Evolutionary conservation across 2,888 invertebrate species (phyloP).

Genomic region (Catocala fraxini): DNA sequence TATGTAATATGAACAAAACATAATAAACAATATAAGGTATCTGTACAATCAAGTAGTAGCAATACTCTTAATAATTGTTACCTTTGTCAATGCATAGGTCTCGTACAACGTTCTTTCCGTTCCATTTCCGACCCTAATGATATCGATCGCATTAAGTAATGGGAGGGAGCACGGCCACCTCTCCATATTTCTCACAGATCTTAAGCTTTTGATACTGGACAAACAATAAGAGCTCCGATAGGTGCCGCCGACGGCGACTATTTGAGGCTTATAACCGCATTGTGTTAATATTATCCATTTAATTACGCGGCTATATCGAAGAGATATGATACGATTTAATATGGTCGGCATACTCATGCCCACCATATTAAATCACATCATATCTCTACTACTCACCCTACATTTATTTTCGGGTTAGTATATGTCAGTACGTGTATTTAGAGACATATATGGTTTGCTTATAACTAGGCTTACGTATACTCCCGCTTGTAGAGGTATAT

Average conservation of each 20-base stretch:
- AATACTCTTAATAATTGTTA: constrained; percentile 11
- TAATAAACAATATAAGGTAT: background rate
- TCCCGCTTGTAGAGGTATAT: too few relatives aligned
- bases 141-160: constrained; percentile 72
- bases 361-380: too few relatives aligned
- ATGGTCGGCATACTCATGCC: constrained; percentile 12
- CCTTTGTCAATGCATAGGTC: constrained; percentile 10
- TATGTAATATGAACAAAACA: background rate
- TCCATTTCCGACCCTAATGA: constrained; percentile 71
- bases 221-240: constrained; percentile 38
- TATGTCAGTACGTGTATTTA: too few relatives aligned
- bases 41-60: constrained; percentile 2
- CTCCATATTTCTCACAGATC: constrained; percentile 60
- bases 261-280: constrained; percentile 19
- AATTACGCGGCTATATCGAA: constrained; percentile 21
- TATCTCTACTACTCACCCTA: too few relatives aligned
- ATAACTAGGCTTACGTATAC: too few relatives aligned
- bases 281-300: constrained; percentile 31
- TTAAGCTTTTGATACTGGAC: constrained; percentile 40
- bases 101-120: constrained; percentile 58
- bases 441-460: too few relatives aligned
- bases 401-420: background rate
- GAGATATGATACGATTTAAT: constrained; percentile 15
- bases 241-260: constrained; percentile 20
- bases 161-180: constrained; percentile 54